Evolutionary conservation across 2,797 vertebrate genomes (phyloP).

Genomic region (Myoxocephalus aenaeus): DNA sequence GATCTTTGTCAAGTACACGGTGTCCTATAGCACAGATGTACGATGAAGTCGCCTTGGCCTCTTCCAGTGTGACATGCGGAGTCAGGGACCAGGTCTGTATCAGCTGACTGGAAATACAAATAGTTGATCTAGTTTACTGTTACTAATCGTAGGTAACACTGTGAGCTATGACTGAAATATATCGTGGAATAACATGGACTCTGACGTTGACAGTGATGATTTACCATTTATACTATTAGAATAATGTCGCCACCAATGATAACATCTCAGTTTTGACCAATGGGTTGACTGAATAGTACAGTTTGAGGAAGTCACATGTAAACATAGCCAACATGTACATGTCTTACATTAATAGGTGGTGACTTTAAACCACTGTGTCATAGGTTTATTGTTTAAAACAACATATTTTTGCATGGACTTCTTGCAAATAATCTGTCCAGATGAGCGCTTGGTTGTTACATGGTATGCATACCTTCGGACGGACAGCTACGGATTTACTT

Average conservation of each 20-base stretch:
- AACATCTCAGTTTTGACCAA: background rate
- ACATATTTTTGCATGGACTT: too few relatives aligned
- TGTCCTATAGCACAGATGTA: constrained; percentile 54
- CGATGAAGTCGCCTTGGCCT: constrained; percentile 36
- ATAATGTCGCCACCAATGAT: background rate
- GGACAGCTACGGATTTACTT: too few relatives aligned
- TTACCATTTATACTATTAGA: background rate
- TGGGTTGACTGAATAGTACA: fast-evolving
- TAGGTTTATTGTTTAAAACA: background rate
- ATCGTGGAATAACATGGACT: background rate
- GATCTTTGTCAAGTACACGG: constrained; percentile 56
- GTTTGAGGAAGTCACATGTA: background rate
- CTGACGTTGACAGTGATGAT: background rate
- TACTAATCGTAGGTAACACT: background rate
- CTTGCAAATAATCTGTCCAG: background rate
- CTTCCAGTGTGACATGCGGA: constrained; percentile 18
- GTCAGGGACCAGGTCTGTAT: background rate
- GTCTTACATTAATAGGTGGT: too few relatives aligned
- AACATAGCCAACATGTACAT: background rate
- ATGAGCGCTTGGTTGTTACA: background rate
- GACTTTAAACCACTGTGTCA: background rate
- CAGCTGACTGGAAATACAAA: background rate
- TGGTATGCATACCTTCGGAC: background rate
- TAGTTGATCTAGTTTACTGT: background rate
- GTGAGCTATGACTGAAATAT: background rate